Evolutionary conservation across 2,797 vertebrate species (phyloP).

Genomic region (Sphaeramia orbicularis): DNA sequence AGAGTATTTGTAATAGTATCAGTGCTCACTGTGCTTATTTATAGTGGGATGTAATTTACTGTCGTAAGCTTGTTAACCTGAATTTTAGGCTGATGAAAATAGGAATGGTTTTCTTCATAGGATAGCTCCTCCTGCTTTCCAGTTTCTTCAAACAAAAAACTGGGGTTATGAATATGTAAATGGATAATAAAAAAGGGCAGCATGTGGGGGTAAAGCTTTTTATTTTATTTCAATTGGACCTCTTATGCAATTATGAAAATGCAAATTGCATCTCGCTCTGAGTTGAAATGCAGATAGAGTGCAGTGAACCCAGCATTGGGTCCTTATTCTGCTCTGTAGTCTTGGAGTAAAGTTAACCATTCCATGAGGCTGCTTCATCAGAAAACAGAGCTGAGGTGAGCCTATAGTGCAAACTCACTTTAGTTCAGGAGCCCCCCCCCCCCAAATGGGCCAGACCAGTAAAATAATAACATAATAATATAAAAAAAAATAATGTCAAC

Average conservation of each 20-base stretch:
- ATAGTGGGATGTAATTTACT: constrained; percentile 38
- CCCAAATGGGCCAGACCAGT: too few relatives aligned
- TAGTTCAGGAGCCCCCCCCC: too few relatives aligned
- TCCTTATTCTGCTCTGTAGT: constrained; percentile 21
- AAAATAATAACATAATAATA: too few relatives aligned
- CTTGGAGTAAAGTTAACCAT: constrained; percentile 7
- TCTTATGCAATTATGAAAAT: constrained; percentile 60
- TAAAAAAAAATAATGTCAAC: too few relatives aligned
- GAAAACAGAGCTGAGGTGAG: constrained; percentile 8
- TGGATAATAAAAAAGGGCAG: constrained; percentile 16
- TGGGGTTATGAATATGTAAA: constrained; percentile 58
- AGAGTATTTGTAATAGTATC: constrained; percentile 27
- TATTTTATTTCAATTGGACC: constrained; percentile 50
- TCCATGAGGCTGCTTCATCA: constrained; percentile 5
- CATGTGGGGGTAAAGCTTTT: constrained; percentile 43
- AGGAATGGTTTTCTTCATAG: constrained; percentile 12
- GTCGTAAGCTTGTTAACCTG: constrained; percentile 28
- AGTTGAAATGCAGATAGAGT: constrained; percentile 43
- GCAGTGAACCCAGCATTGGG: constrained; percentile 17
- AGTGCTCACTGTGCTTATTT: constrained; percentile 39
- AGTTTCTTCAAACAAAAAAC: constrained; percentile 27
- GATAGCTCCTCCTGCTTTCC: constrained; percentile 4
- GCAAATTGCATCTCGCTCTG: constrained; percentile 33
- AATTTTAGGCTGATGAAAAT: constrained; percentile 29
- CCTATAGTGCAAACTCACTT: too few relatives aligned